Evolutionary conservation across 2,888 invertebrate genomes (phyloP), one percentile per base, ranked within the genome.

Genomic region (Neoscelio sp.): DNA sequence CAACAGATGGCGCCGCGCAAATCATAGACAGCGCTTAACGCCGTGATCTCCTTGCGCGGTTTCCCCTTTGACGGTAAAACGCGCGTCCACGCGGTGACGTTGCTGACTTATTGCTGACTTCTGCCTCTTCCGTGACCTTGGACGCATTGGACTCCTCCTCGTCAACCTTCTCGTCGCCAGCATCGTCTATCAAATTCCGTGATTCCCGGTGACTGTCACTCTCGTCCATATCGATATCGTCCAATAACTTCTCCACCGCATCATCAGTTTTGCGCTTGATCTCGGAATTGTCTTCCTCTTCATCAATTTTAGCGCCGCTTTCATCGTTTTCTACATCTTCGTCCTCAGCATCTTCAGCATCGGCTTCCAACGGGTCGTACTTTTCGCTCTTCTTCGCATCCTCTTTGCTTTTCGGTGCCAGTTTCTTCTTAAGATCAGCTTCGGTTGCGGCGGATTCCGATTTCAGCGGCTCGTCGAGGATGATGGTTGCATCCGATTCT

Each of bases 31-130:
- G 8, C 35, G 13, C 70, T 88, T 88, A 90, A 86, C 90, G 89
- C 33, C 90, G 86, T 15, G 88, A 89, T 83, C 90, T 85, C 64
- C 90, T 84, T 1, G 88, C 89, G 35, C 90, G 87, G 5, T 82
- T 80, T 28, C 89, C 86, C 13, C 87, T 84, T 10, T 85, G 87
- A 28, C 88, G 87, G 0, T 33, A 26, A n/a, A 79, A 86, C n/a
- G 84, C 84, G 6, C 87, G 83, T 20, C 87, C 87, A 13, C 87
- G 86, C 2, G 83, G 33, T 2, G 65, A 17, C 5, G 81, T 10
- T 30, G n/a, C n/a, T n/a, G n/a, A n/a, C n/a, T n/a, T n/a, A n/a
- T 74, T 42, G 1, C 18, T 52, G 2, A 60, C 42, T 7, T 58
- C 77, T 1, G n/a, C 26, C 15, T 77, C 70, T 6, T 73, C 75